Conservation (phyloP, 2,797 vertebrate genomes). For the Balearica regulorum region DNA sequence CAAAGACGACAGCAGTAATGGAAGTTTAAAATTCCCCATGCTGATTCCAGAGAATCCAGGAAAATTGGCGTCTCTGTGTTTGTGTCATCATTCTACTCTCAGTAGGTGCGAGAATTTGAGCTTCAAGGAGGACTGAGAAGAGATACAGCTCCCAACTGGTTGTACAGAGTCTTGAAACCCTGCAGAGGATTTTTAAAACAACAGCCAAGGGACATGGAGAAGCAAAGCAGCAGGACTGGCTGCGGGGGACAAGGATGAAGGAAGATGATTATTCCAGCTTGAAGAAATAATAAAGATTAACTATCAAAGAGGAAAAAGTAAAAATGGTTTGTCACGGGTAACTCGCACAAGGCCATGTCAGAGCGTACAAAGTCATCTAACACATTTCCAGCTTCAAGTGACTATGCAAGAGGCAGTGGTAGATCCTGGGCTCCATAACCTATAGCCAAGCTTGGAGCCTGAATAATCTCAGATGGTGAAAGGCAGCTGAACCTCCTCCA, state of each 20-base stretch:
- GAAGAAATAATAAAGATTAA: background rate
- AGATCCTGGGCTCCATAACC: background rate
- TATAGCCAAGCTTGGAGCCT: background rate
- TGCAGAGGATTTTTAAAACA: background rate
- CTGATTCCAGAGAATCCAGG: background rate
- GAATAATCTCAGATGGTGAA: rapidly evolving
- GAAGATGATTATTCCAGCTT: background rate
- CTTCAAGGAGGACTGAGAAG: background rate
- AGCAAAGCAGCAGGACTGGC: background rate
- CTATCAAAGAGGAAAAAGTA: background rate
- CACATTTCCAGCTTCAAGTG: background rate
- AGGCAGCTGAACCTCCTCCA: background rate
- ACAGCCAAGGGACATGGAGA: background rate
- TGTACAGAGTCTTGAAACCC: background rate
- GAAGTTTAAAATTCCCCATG: background rate
- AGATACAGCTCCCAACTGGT: background rate
- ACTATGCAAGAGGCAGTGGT: background rate
- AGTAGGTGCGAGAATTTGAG: background rate
- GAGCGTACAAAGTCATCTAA: background rate
- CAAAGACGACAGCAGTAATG: background rate
- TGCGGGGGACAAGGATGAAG: background rate
- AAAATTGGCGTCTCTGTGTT: background rate
- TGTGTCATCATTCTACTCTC: background rate
- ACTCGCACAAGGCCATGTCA: background rate
- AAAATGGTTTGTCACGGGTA: background rate